phyloP scores from a whole-genome alignment of 2,888 invertebrate genomes.

The Adelphocoris suturalis region DNA sequence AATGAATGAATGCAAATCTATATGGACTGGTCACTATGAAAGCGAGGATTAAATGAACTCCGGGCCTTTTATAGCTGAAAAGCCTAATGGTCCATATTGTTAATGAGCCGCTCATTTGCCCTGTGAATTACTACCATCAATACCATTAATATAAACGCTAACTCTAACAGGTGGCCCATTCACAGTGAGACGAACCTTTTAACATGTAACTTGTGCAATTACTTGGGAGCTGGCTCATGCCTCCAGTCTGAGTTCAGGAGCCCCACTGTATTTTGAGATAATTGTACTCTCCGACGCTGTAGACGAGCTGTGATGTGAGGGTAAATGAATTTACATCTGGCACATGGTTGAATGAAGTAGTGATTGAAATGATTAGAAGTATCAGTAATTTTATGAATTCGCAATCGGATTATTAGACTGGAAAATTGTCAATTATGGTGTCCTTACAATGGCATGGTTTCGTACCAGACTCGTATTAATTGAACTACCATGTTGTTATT shows the following conservation, averaged over 20 bases:
- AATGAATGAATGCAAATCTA: not conserved
- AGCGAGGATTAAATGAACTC: not conserved
- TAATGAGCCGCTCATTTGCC: slow-evolving; percentile 1
- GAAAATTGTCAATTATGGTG: no score
- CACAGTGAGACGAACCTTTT: slow-evolving; percentile 26
- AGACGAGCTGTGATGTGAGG: no score
- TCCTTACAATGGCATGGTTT: no score
- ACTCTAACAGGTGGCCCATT: slow-evolving; percentile 4
- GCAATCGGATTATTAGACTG: no score
- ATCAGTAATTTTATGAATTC: no score
- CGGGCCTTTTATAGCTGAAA: not conserved
- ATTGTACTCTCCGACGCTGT: no score
- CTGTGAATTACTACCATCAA: slow-evolving; percentile 12
- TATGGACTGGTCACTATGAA: not conserved
- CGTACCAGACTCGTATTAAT: no score
- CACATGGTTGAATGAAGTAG: no score
- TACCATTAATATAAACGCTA: slow-evolving; percentile 38
- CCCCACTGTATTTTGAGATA: not conserved
- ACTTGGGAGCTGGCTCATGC: not conserved
- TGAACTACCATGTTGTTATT: no score
- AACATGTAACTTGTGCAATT: slow-evolving; percentile 30
- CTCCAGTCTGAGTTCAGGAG: not conserved
- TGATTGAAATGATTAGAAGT: no score
- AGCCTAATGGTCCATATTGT: slow-evolving; percentile 28
- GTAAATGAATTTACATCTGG: no score